phyloP scores from a whole-genome alignment of 2,113 vertebrate genomes.

The Serinus canaria region DNA sequence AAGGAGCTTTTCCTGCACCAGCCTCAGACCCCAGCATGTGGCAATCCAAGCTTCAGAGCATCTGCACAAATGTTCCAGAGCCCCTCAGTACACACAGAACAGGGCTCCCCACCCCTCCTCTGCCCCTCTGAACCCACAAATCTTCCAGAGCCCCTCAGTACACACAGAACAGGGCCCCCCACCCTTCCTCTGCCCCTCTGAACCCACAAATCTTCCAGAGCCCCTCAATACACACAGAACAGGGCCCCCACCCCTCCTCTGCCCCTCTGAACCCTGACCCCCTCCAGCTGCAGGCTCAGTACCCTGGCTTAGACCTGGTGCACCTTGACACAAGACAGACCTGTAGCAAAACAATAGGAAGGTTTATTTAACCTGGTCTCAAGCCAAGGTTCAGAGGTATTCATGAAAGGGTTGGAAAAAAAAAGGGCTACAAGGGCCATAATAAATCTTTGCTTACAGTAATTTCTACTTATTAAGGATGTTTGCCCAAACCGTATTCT shows the following conservation, averaged over 20 bases:
- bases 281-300: neutral
- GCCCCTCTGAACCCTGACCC: neutral
- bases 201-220: neutral
- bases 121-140: neutral
- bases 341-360: neutral
- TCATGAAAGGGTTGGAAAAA: neutral
- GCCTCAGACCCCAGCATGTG: neutral
- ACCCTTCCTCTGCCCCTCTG: neutral
- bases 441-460: neutral
- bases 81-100: too few relatives aligned
- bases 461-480: neutral
- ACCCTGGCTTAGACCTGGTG: neutral
- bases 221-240: neutral
- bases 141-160: neutral
- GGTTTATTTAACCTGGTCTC: neutral
- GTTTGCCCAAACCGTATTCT: rapidly evolving
- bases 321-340: neutral
- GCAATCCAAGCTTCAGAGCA: neutral
- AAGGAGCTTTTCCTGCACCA: neutral
- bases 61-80: neutral
- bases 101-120: too few relatives aligned
- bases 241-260: neutral
- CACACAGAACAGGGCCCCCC: neutral
- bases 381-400: slow-evolving; percentile 11
- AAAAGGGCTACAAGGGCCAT: neutral